Base-by-base conservation (phyloP, 2,113 vertebrate species). In the Sinocyclocheilus anshuiensis region DNA sequence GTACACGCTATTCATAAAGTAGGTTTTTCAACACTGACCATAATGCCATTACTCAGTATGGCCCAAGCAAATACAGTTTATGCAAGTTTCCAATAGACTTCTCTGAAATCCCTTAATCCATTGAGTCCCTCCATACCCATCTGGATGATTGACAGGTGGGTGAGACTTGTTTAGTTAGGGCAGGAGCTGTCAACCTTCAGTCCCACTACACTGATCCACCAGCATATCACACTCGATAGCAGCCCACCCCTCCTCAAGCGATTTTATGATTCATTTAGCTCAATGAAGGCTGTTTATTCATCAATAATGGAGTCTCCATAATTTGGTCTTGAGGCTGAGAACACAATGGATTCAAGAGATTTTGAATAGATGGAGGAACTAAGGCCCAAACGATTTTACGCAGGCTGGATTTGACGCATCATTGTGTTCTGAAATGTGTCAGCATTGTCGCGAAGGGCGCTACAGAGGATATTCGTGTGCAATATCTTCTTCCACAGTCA, bases 241-340 rank as follows among this genome's bases (percentile, higher is more conserved):
- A 79, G 80, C 67, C 42, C 26, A 77, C 29, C 72, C 69, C 39
- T 87, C 81, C 85, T 80, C n/a, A 77, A 75, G 50, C 77, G 82
- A 87, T 89, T 89, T 81, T 83, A 88, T 89, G 87, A 88, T 89
- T 89, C 59, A 87, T 91, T 90, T 89, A 87, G 84, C 87, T 78
- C 88, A 87, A 86, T 89, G 81, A 90, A 85, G 76, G 22, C 36
- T 20, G 59, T 89, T 90, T 87, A 90, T 50, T 87, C 85, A 88
- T 92, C 86, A 86, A 88, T 88, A 88, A 86, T 86, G 36, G 83
- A 55, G 72, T 67, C 71, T 77, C 84, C 84, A 75, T 87, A 80
- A 86, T 87, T 86, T n/a, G 6, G 71, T 81, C 48, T 86, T 57
- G 36, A 84, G n/a, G 67, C 72, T 61, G 55, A 81, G 42, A 69